Conservation (phyloP, 2,888 invertebrate genomes). For the Nymphalis urticae region DNA sequence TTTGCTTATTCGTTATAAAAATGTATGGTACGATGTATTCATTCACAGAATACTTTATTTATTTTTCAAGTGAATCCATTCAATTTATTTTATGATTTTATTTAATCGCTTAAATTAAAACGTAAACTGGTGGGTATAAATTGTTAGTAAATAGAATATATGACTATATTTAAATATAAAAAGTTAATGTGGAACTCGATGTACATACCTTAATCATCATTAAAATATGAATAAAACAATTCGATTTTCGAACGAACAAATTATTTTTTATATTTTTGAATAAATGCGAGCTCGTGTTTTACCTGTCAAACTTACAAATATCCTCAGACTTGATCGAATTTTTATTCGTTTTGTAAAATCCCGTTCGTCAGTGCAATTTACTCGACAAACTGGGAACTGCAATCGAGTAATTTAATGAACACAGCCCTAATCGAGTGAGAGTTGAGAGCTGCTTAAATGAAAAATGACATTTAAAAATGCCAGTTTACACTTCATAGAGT, state of each 20-base stretch:
- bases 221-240: too few species aligned
- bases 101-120: constrained; percentile 25
- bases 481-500: constrained; percentile 36
- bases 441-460: constrained; percentile 53
- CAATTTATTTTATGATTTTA: constrained; percentile 15
- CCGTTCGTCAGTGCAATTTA: constrained; percentile 60
- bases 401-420: constrained; percentile 77
- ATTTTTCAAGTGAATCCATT: constrained; percentile 16
- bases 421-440: constrained; percentile 73
- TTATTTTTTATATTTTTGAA: constrained; percentile 1
- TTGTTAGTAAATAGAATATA: not conserved
- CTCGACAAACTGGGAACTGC: constrained; percentile 67
- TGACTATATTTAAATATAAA: not conserved
- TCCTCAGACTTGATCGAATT: constrained; percentile 25
- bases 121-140: not conserved
- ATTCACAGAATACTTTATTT: constrained; percentile 8
- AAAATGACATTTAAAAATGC: constrained; percentile 58
- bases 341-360: constrained; percentile 37
- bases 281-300: constrained; percentile 16
- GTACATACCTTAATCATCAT: too few species aligned
- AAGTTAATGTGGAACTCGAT: too few species aligned
- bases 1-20: not conserved
- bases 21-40: constrained; percentile 4
- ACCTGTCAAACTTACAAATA: constrained; percentile 26
- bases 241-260: too few species aligned